phyloP scores from a whole-genome alignment of 1,140 invertebrate species.

The Epicauta chinensis region DNA sequence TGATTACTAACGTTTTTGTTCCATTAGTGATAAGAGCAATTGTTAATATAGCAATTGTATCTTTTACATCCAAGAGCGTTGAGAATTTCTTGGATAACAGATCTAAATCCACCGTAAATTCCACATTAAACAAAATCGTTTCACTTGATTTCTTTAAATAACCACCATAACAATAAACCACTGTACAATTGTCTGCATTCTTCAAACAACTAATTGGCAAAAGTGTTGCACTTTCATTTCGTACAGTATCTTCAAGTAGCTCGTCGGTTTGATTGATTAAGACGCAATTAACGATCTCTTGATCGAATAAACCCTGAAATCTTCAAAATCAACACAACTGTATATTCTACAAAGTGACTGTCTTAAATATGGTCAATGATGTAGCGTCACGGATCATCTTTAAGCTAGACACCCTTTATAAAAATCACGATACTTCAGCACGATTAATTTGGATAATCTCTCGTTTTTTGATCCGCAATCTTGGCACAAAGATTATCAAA shows the following conservation, averaged over 20 bases:
- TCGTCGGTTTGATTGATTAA: not conserved
- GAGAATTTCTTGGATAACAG: constrained; percentile 4
- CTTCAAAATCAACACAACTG: too few species aligned
- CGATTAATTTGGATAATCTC: constrained; percentile 10
- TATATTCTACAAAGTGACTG: too few species aligned
- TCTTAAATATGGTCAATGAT: too few species aligned
- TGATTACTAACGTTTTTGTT: constrained; percentile 5
- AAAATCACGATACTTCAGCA: constrained; percentile 9
- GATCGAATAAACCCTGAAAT: not conserved
- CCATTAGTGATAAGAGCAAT: constrained; percentile 1
- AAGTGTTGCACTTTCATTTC: constrained; percentile 3
- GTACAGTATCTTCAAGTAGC: not conserved
- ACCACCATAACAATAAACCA: constrained; percentile 8
- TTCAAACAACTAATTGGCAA: constrained; percentile 3
- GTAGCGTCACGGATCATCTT: too few species aligned
- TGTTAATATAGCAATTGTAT: constrained; percentile 5
- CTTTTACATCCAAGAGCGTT: constrained; percentile 1
- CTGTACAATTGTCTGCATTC: constrained; percentile 1
- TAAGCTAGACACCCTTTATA: too few species aligned
- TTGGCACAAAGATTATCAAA: constrained; percentile 11
- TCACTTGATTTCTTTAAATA: constrained; percentile 16
- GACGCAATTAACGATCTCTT: not conserved
- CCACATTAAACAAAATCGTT: constrained; percentile 10
- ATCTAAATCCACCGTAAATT: constrained; percentile 2
- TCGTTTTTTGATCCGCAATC: constrained; percentile 1